phyloP scores from a whole-genome alignment of 2,888 invertebrate genomes.

The Cremastinae sp. region DNA sequence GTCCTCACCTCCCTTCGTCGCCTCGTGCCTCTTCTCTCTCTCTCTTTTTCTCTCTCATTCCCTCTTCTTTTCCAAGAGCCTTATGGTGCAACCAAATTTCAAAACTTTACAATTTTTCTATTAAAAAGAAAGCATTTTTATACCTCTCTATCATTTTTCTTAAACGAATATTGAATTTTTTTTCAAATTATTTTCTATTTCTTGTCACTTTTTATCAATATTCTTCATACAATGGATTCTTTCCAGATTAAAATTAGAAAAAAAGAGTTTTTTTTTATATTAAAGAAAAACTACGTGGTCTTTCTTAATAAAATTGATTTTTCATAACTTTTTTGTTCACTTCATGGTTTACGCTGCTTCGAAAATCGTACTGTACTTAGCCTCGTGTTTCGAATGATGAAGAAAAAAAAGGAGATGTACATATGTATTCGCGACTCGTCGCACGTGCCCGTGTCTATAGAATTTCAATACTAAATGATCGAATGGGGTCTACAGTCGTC shows the following conservation, averaged over 20 bases:
- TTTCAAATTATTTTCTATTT: not conserved
- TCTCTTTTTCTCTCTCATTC: conserved; percentile 59
- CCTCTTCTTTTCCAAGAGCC: conserved; percentile 58
- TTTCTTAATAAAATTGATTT: not conserved
- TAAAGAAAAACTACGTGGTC: too few relatives aligned
- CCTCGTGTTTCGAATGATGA: not conserved
- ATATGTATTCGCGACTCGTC: conserved; percentile 17
- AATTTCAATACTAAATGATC: conserved; percentile 52
- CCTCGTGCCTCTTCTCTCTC: conserved; percentile 66
- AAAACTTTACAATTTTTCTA: conserved; percentile 63
- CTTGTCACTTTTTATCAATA: not conserved
- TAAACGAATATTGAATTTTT: not conserved
- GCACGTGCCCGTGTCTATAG: conserved; percentile 55
- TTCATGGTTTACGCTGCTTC: too few relatives aligned
- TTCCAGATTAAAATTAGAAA: too few relatives aligned
- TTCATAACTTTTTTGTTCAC: not conserved
- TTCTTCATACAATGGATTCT: too few relatives aligned
- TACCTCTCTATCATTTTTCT: too few relatives aligned
- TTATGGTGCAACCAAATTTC: conserved; percentile 69
- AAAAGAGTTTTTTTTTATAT: too few relatives aligned
- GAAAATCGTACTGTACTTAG: too few relatives aligned
- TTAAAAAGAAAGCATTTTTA: conserved; percentile 14
- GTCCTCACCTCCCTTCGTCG: conserved; percentile 70
- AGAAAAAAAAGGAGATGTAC: not conserved
- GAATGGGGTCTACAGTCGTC: conserved; percentile 14